Evolutionary conservation across 1,140 invertebrate genomes (phyloP).

Genomic region (Archivesica marissinica): DNA sequence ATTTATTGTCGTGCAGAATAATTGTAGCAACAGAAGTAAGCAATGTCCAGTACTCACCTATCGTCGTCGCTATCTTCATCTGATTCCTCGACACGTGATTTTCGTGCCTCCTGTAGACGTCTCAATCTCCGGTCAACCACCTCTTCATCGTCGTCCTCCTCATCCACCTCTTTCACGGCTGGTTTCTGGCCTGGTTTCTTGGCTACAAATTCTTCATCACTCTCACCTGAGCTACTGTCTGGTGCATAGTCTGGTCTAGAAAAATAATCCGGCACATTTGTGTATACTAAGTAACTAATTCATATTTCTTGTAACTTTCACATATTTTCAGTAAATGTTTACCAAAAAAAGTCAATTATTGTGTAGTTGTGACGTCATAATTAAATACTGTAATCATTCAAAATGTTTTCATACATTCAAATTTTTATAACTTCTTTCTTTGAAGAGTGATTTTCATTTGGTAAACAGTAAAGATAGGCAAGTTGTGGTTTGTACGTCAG

Average conservation of each 20-base stretch:
- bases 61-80: conserved; percentile 76
- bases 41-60: conserved; percentile 28
- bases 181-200: conserved; percentile 61
- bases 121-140: conserved; percentile 75
- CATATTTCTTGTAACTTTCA: background rate
- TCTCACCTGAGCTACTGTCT: conserved; percentile 87
- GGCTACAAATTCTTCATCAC: conserved; percentile 77
- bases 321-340: background rate
- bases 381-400: too few species aligned
- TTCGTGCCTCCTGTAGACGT: conserved; percentile 73
- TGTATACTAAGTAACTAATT: background rate
- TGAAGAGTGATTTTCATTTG: too few species aligned
- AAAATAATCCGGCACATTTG: background rate
- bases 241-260: conserved; percentile 83
- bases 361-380: too few species aligned
- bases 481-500: too few species aligned
- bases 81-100: conserved; percentile 46
- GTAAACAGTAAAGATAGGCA: too few species aligned
- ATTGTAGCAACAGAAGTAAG: background rate
- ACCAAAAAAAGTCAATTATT: too few species aligned
- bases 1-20: background rate
- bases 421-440: too few species aligned
- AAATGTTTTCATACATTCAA: too few species aligned
- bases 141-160: conserved; percentile 64
- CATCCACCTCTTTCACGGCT: conserved; percentile 60